A percentile compares a stretch with the other conserved stretches of the same genome.
Conservation (phyloP, 2,113 vertebrate species). For the Mixornis gularis region DNA sequence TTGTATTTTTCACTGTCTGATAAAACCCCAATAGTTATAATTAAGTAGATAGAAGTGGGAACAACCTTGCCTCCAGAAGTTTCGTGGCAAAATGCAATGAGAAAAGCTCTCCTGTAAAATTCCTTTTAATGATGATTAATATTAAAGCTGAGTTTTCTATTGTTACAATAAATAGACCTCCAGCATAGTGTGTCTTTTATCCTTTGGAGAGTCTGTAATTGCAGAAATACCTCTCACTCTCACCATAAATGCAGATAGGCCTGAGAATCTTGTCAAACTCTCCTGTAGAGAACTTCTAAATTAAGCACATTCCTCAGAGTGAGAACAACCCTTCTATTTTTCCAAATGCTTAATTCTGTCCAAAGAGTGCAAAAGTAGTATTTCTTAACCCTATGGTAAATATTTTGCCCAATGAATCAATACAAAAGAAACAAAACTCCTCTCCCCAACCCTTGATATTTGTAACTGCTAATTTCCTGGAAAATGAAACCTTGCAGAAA, state of each 20-base stretch:
- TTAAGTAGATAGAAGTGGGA: neutral
- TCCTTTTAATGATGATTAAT: neutral
- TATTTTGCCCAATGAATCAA: constrained; percentile 6
- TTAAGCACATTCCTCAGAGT: neutral
- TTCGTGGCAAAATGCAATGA: neutral
- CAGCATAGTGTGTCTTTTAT: neutral
- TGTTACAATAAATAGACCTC: neutral
- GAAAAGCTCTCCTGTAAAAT: neutral
- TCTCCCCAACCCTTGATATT: neutral
- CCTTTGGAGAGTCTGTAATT: neutral
- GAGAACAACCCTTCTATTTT: neutral
- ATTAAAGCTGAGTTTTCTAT: neutral
- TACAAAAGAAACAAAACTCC: neutral
- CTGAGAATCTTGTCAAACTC: neutral
- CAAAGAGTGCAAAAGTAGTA: neutral
- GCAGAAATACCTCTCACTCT: neutral
- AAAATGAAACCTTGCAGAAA: neutral
- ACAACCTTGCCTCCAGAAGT: neutral
- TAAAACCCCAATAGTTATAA: neutral
- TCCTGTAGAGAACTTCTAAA: neutral
- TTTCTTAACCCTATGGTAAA: neutral
- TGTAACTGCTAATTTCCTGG: neutral
- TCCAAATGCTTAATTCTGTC: neutral
- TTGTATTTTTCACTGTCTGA: constrained; percentile 12
- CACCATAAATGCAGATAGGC: neutral